Conservation (phyloP, 2,113 vertebrate species). For the Chelonoidis abingdonii region DNA sequence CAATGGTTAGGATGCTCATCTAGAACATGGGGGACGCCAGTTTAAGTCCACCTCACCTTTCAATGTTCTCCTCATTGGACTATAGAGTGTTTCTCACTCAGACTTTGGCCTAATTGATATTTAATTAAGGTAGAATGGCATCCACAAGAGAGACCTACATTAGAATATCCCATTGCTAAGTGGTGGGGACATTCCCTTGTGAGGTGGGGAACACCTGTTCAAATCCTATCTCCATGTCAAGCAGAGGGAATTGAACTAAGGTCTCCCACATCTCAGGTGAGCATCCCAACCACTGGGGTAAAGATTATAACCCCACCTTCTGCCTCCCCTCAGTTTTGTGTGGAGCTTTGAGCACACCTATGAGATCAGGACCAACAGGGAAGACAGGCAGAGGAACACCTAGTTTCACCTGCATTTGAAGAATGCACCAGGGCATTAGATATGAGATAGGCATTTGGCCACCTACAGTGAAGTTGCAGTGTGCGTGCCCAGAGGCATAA, state of each 20-base stretch:
- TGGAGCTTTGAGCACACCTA: not conserved
- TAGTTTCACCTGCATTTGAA: not conserved
- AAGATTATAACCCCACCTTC: not conserved
- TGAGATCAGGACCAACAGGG: not conserved
- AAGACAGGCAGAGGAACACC: not conserved
- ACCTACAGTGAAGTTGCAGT: not conserved
- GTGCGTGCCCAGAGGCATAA: not conserved
- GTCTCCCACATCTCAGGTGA: not conserved
- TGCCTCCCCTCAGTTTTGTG: not conserved
- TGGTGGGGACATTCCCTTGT: not conserved
- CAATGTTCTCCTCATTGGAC: not conserved
- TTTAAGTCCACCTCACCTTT: too few relatives aligned
- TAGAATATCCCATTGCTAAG: not conserved
- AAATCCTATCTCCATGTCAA: not conserved
- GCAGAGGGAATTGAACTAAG: not conserved
- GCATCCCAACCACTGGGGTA: not conserved
- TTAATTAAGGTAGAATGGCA: not conserved
- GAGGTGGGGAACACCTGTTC: not conserved
- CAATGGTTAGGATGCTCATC: too few relatives aligned
- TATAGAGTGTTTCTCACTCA: not conserved
- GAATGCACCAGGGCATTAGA: not conserved
- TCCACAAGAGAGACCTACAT: not conserved
- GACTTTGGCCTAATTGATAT: not conserved
- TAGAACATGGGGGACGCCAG: too few relatives aligned
- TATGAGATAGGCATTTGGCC: not conserved